Evolutionary conservation across 2,797 vertebrate genomes (phyloP), one percentile per base, ranked within the genome.

Genomic region (Fringilla coelebs): DNA sequence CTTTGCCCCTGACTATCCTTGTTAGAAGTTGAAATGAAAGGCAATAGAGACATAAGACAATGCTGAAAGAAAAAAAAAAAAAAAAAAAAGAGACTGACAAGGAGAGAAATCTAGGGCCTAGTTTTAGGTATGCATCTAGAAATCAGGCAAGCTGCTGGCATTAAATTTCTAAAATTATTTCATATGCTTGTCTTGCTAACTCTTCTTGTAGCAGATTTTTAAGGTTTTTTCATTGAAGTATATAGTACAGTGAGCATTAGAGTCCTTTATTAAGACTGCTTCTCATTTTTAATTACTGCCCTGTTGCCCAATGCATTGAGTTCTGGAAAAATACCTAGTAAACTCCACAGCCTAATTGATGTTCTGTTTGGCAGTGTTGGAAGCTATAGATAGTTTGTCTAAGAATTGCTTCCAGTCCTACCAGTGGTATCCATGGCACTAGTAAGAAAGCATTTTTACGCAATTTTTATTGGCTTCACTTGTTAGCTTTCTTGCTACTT

Each of bases 161-260:
- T 94, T 80, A 81, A 43, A 15, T 83, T 93, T 93, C 88, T 84
- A 88, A 89, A 94, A 91, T 92, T 85, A 62, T 86, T 95, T 96
- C 70, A 62, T 49, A 58, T 94, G 61, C 43, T 54, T 72, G 34
- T 83, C 68, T 95, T 89, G 57, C 52, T 78, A 11, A 36, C 43
- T 89, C 17, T 46, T 81, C 58, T 88, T 72, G n/a, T 65, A 55
- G 76, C 45, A 75, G 49, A 61, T 83, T 89, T 89, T 87, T 52
- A 82, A 73, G 52, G 7, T 80, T 85, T 92, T 92, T 88, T 74
- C 52, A 62, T 85, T 89, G 60, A 85, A 65, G 14, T 22, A 10
- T 57, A 25, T 55, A 66, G 22, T 63, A 45, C 40, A 73, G 25
- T 84, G 66, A 90, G 34, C 40, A 40, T 70, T 40, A 74, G 26